Evolutionary conservation across 2,888 invertebrate species (phyloP).

Genomic region (Callyntrura sp.): DNA sequence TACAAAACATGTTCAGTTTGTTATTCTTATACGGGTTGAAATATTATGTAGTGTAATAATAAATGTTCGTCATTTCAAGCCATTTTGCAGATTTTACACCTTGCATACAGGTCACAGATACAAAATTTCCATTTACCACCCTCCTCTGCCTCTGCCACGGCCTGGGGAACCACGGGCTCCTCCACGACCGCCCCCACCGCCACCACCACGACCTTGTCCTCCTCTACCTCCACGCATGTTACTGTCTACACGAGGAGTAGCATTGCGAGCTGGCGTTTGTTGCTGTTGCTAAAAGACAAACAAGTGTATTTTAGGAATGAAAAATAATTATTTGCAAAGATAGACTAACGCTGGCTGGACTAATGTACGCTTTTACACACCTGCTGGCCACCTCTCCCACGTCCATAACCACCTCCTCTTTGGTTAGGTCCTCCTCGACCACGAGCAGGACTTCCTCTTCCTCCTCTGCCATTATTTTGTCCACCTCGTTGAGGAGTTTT

Average conservation of each 20-base stretch:
- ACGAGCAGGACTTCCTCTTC: constrained; percentile 62
- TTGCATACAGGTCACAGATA: constrained; percentile 43
- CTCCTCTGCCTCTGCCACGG: constrained; percentile 67
- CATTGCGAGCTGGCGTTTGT: constrained; percentile 61
- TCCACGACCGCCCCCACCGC: constrained; percentile 61
- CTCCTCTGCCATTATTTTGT: constrained; percentile 55
- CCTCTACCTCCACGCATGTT: constrained; percentile 73
- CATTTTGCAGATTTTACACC: constrained; percentile 3
- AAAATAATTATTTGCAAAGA: background rate
- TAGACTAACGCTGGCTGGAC: too few relatives aligned
- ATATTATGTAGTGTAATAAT: background rate
- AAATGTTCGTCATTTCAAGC: constrained; percentile 23
- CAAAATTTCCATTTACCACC: constrained; percentile 46
- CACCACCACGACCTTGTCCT: constrained; percentile 31
- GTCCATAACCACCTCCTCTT: constrained; percentile 30
- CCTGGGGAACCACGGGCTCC: constrained; percentile 68
- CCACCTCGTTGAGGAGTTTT: constrained; percentile 69
- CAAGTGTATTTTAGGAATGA: background rate
- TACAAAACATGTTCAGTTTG: background rate
- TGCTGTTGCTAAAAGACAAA: constrained; percentile 28
- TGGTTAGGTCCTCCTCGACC: constrained; percentile 64
- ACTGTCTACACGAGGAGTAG: constrained; percentile 62
- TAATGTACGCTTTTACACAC: too few relatives aligned
- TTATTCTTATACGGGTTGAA: background rate
- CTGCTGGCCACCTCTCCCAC: constrained; percentile 61